Base-by-base conservation (phyloP, 2,113 vertebrate species). In the Cyanoderma ruficeps region DNA sequence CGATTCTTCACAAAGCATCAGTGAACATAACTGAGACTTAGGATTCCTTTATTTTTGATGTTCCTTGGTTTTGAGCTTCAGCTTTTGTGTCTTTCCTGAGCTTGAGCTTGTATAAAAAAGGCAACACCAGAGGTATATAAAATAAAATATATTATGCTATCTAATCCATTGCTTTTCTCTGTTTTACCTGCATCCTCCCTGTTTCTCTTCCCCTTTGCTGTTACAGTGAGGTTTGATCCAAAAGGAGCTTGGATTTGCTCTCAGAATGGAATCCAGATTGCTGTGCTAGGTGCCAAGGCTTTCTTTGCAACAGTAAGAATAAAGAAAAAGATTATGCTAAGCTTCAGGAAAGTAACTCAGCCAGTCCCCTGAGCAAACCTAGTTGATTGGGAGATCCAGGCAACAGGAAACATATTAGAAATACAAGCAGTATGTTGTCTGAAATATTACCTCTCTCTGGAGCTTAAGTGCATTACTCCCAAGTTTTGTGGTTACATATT, bases 361-460 rank as follows among this genome's bases (percentile, higher is more conserved):
- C 6, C 77, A 84, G 90, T 91, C 81, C 78, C 71, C 64, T 68
- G 83, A 71, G 94, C 68, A 95, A 94, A 84, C 27, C 33, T 44
- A 89, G 64, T 7, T 90, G 91, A 89, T 56, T 90, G 76, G 83
- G 77, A 95, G 86, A 96, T 90, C 67, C 77, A 90, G 90, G 91
- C 94, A 92, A 75, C 86, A 84, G 91, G 93, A 96, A 97, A 89
- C 31, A 31, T 68, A 92, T 75, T 87, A 93, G 95, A 97, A 97
- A 95, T 68, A 84, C 50, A 93, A 92, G 75, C 44, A 42, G 55
- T 63, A 39, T 81, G 71, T 67, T 93, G 42, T 91, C 76, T 97
- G 96, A 95, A 96, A 97, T 84, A 81, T 83, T 95, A 97, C 72
- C 91, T 96, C 86, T 92, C 89, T 89, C 94, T 87, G 60, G 96